phyloP scores from a whole-genome alignment of 1,140 invertebrate genomes.

The Belonocnema kinseyi region DNA sequence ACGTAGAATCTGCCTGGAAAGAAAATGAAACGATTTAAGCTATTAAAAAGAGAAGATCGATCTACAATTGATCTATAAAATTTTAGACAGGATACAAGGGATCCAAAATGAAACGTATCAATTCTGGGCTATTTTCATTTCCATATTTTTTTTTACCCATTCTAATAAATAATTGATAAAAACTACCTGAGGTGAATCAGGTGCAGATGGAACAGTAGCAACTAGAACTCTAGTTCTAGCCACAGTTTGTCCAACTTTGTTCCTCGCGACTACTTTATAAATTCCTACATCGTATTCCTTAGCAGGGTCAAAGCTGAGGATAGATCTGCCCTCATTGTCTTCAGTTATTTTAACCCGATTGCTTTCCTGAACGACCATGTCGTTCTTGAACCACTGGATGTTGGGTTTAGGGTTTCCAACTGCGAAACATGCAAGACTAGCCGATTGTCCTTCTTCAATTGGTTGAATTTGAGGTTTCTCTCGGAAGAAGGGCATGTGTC shows the following conservation, averaged over 20 bases:
- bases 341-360: conserved; percentile 85
- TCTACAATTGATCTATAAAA: too few relatives aligned
- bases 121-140: too few relatives aligned
- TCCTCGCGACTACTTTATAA: conserved; percentile 96
- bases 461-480: conserved; percentile 88
- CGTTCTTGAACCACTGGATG: conserved; percentile 98
- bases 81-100: too few relatives aligned
- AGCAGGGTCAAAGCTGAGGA: conserved; percentile 85
- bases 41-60: too few relatives aligned
- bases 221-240: conserved; percentile 84
- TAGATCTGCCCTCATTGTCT: conserved; percentile 86
- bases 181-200: conserved; percentile 89
- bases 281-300: conserved; percentile 90
- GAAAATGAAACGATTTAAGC: too few relatives aligned
- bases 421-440: conserved; percentile 88
- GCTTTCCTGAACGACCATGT: conserved; percentile 88
- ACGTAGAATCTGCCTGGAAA: too few relatives aligned
- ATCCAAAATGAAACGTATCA: too few relatives aligned
- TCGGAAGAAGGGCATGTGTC: conserved; percentile 87
- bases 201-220: conserved; percentile 85
- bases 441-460: conserved; percentile 86
- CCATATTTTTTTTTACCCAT: too few relatives aligned
- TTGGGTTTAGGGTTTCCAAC: conserved; percentile 92
- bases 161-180: too few relatives aligned
- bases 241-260: conserved; percentile 87